Base-by-base conservation (phyloP, 2,113 vertebrate species). In the Carlito syrichta region DNA sequence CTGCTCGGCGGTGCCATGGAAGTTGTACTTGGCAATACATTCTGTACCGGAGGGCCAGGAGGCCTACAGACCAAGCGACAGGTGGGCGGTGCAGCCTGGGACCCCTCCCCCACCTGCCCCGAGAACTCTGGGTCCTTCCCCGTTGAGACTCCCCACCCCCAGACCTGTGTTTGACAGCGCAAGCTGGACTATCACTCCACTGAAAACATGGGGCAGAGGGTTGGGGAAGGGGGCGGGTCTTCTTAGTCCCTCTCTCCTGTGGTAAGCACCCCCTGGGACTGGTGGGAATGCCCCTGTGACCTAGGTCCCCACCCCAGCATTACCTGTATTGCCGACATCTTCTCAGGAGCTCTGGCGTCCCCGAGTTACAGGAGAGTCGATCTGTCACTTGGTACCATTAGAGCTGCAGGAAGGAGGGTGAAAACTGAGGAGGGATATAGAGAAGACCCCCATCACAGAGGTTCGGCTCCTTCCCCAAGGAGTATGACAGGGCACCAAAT, bases 1-100 rank as follows among this genome's bases (percentile, higher is more conserved):
- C 96, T 99, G 99, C 82, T 99, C 99, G 0, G 99, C 99, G 0
- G 99, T 99, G 98, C 99, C 99, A 3, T 99, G 99, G 97, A 99
- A 99, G 98, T 99, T 99, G 98, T 99, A 99, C 98, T 99, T 99
- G 97, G 99, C 99, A 91, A 99, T 99, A 97, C 99, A 99, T 98
- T 99, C 99, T 63, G 99, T 99, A 99, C 99, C 99, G 5, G 99
- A 99, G 0, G 99, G 99, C 99, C 99, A 99, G 56, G 98, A 95
- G 71, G 98, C 98, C 99, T 99, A 96, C 30, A 8, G 69, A 32
- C 16, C 68, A 43, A 86, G 89, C 3, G 1, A 69, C 54, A 58
- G 48, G 88, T 79, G 73, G 71, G 63, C 0, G 5, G 35, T 40
- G 19, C 82, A 45, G 48, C n/a, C 38, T 0, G 0, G 77, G 82